Evolutionary conservation across 2,888 invertebrate species (phyloP).

Genomic region (Eubasilissa splendida): DNA sequence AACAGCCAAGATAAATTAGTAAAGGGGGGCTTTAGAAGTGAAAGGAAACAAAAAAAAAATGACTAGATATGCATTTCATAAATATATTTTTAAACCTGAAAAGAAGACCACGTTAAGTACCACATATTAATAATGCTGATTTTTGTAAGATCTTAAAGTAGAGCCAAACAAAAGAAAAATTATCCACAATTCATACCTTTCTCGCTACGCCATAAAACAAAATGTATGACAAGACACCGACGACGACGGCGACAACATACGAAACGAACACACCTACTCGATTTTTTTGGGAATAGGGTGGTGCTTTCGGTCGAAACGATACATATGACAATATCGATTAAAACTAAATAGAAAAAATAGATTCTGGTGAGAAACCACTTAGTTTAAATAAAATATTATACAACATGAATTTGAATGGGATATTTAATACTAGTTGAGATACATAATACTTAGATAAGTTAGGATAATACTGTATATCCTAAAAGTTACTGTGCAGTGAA

Average conservation of each 20-base stretch:
- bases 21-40: conserved; percentile 8
- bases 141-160: neutral
- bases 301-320: neutral
- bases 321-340: too few relatives aligned
- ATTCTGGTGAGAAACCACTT: too few relatives aligned
- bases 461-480: too few relatives aligned
- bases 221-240: conserved; percentile 52
- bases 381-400: too few relatives aligned
- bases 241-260: conserved; percentile 7
- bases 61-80: neutral
- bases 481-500: too few relatives aligned
- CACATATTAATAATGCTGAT: neutral
- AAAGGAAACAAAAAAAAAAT: conserved; percentile 30
- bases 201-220: conserved; percentile 55
- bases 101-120: neutral
- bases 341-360: too few relatives aligned
- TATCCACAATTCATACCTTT: conserved; percentile 37
- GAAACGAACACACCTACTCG: conserved; percentile 41
- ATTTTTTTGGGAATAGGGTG: conserved; percentile 17
- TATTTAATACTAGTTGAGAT: too few relatives aligned
- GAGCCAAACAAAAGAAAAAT: conserved; percentile 33
- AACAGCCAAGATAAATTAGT: neutral
- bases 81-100: neutral
- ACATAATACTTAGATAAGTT: too few relatives aligned
- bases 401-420: too few relatives aligned